Percentiles rank a stretch among this genome's conserved stretches.
These are phyloP conservation scores for Siniperca knerii DNA, from an alignment of 2,113 vertebrate species.

Conservation along the genomic window DNA sequence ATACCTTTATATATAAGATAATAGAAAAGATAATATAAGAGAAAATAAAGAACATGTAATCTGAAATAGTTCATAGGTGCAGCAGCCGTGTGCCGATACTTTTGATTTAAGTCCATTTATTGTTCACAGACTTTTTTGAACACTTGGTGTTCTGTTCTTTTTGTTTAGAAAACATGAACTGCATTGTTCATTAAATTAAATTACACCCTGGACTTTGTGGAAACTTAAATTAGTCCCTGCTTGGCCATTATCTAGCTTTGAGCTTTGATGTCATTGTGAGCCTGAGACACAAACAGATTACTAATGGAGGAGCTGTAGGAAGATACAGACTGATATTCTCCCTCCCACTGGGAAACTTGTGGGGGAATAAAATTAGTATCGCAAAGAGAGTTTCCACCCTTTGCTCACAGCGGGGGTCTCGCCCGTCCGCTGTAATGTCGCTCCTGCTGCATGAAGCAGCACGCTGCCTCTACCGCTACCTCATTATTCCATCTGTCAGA, in stretches of 20 bases:
- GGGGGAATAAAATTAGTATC: constrained; percentile 33
- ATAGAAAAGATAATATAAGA: too few relatives aligned
- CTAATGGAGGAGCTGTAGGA: constrained; percentile 30
- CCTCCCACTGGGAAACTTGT: constrained; percentile 26
- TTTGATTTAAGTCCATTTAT: constrained; percentile 36
- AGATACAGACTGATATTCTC: constrained; percentile 16
- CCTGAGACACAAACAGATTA: constrained; percentile 22
- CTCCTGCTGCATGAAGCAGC: constrained; percentile 16
- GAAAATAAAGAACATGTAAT: background rate
- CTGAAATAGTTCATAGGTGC: background rate
- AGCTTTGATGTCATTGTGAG: constrained; percentile 45
- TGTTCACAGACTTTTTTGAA: constrained; percentile 23
- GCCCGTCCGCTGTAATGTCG: constrained; percentile 14
- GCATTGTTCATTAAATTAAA: constrained; percentile 38
- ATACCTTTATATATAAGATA: too few relatives aligned
- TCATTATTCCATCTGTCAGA: constrained; percentile 55
- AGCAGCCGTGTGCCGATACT: constrained; percentile 3
- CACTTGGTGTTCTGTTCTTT: background rate
- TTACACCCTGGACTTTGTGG: constrained; percentile 32
- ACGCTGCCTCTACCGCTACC: background rate
- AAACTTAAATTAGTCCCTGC: constrained; percentile 46
- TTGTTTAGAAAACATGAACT: constrained; percentile 32
- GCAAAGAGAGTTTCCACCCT: constrained; percentile 25
- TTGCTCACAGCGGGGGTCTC: constrained; percentile 21
- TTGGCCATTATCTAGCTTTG: constrained; percentile 21